A percentile compares a stretch with the other conserved stretches of the same genome.
These are phyloP conservation scores for Aporrectodea caliginosa DNA, from an alignment of 1,140 invertebrate genomes.

Conservation along the genomic window DNA sequence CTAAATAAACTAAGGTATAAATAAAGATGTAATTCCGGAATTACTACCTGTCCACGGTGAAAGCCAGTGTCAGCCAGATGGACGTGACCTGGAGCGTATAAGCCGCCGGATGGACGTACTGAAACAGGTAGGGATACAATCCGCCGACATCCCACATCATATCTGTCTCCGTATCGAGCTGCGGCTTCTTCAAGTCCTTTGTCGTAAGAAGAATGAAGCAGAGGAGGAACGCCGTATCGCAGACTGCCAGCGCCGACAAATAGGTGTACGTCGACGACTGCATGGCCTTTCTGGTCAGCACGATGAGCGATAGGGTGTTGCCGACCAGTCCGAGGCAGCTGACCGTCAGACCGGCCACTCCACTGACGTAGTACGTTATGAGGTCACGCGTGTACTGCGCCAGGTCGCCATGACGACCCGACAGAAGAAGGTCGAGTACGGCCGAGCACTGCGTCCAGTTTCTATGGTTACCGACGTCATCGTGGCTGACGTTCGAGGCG, in stretches of 20 bases:
- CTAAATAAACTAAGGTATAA: too few relatives aligned
- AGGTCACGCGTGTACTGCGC: conserved; percentile 16
- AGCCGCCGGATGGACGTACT: conserved; percentile 47
- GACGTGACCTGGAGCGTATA: conserved; percentile 51
- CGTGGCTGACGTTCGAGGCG: not conserved
- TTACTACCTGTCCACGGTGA: conserved; percentile 51
- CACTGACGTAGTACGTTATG: conserved; percentile 49
- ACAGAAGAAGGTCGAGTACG: not conserved
- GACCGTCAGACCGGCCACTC: conserved; percentile 46
- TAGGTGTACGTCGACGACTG: conserved; percentile 52
- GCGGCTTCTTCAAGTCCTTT: not conserved
- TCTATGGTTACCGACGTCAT: not conserved
- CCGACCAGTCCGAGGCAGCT: conserved; percentile 50
- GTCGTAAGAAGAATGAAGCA: conserved; percentile 38
- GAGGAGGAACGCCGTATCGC: conserved; percentile 49
- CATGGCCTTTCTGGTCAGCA: conserved; percentile 49
- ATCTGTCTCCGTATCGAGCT: conserved; percentile 42
- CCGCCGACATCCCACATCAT: conserved; percentile 31
- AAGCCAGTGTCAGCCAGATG: conserved; percentile 55
- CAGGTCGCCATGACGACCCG: too few relatives aligned
- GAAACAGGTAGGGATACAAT: conserved; percentile 45
- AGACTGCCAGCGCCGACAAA: conserved; percentile 49
- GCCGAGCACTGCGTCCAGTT: not conserved
- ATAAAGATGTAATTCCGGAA: too few relatives aligned
- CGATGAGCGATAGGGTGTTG: conserved; percentile 51